phyloP scores from a whole-genome alignment of 1,140 invertebrate species.

The Lucilia sericata region DNA sequence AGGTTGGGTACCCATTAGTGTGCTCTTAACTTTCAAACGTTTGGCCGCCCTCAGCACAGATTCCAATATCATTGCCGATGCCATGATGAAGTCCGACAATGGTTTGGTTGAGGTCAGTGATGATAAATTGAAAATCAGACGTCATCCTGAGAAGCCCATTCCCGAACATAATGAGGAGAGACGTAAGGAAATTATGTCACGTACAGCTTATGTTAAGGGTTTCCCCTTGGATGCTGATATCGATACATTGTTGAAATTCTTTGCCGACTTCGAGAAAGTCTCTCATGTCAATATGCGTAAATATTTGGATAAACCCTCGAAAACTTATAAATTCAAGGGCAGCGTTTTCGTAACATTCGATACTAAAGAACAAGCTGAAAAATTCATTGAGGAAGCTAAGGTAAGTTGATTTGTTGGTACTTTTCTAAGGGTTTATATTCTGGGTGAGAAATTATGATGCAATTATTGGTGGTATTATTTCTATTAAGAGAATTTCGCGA shows the following conservation, averaged over 20 bases:
- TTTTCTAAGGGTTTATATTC: not conserved
- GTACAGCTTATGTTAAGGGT: conserved; percentile 91
- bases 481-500: too few species aligned
- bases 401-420: conserved; percentile 21
- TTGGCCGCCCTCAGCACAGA: conserved; percentile 81
- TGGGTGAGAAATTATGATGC: too few species aligned
- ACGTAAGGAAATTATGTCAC: conserved; percentile 79
- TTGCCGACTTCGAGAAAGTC: conserved; percentile 77
- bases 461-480: too few species aligned
- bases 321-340: conserved; percentile 84
- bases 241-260: conserved; percentile 80
- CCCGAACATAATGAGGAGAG: conserved; percentile 88
- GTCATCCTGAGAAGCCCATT: conserved; percentile 80
- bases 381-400: conserved; percentile 68
- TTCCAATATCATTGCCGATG: conserved; percentile 76
- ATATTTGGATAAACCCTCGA: conserved; percentile 75
- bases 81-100: conserved; percentile 81
- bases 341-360: conserved; percentile 90
- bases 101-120: conserved; percentile 85
- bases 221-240: conserved; percentile 81
- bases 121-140: conserved; percentile 83
- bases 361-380: conserved; percentile 78
- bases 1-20: conserved; percentile 89
- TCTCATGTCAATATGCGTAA: conserved; percentile 84
- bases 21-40: conserved; percentile 90